Conservation (phyloP, 1,140 invertebrate genomes). For the Phortica variegata region DNA sequence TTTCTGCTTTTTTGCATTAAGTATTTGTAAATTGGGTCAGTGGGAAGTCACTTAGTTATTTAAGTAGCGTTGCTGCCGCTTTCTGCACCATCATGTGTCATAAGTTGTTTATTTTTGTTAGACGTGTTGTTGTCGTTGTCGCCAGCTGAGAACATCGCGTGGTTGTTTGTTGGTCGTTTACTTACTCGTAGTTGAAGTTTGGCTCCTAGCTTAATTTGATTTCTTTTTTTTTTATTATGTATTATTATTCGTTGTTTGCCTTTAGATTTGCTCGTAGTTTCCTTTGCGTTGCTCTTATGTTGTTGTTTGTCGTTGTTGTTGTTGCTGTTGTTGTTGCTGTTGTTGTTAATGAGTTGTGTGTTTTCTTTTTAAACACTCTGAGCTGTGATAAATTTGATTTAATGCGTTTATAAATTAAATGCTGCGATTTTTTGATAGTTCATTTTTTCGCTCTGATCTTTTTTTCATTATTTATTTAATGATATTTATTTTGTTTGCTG, state of each 20-base stretch:
- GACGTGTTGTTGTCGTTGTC: conserved; percentile 7
- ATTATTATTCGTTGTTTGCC: too few relatives aligned
- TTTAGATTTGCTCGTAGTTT: too few relatives aligned
- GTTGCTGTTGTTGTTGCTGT: conserved; percentile 9
- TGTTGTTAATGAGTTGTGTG: background rate
- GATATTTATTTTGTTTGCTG: background rate
- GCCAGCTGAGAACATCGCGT: conserved; percentile 33
- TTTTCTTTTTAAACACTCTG: too few relatives aligned
- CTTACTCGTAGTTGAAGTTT: too few relatives aligned
- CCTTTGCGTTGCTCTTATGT: too few relatives aligned
- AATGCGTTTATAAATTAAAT: background rate
- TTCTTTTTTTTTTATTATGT: too few relatives aligned
- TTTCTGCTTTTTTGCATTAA: conserved; percentile 50
- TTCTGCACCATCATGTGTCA: conserved; percentile 40
- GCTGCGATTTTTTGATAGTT: background rate
- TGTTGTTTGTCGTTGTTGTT: background rate
- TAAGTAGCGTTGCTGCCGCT: conserved; percentile 28
- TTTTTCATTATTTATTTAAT: background rate
- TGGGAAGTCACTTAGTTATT: conserved; percentile 55
- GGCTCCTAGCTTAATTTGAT: too few relatives aligned
- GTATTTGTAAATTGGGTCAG: conserved; percentile 56
- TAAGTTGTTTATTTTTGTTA: conserved; percentile 42
- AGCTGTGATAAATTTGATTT: too few relatives aligned
- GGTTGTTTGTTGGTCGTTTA: too few relatives aligned
- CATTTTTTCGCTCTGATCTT: background rate